These are phyloP conservation scores for Budorcas taxicolor DNA, from an alignment of 2,113 vertebrate species.

Conservation along the genomic window DNA sequence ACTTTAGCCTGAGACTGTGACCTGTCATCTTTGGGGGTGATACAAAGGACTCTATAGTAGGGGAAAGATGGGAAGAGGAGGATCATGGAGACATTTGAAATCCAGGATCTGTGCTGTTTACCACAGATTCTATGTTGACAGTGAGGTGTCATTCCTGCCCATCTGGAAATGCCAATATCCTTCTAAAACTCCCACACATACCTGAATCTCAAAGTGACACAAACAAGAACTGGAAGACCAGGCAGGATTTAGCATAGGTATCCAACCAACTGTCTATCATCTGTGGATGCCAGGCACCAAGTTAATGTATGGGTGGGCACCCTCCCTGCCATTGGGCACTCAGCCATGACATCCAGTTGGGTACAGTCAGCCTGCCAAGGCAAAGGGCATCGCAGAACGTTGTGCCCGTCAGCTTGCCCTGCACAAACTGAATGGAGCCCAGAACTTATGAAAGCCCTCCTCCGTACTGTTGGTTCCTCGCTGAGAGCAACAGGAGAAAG, in stretches of 20 bases:
- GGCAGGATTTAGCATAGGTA: neutral
- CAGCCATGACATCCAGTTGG: conserved; percentile 15
- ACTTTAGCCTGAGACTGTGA: neutral
- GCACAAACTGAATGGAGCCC: neutral
- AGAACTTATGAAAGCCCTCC: neutral
- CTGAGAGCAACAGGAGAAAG: neutral
- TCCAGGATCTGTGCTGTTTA: neutral
- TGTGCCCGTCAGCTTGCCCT: conserved; percentile 4
- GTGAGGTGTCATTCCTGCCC: neutral
- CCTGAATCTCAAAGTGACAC: conserved; percentile 26
- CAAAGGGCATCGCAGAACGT: neutral
- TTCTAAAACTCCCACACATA: neutral
- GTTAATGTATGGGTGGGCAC: neutral
- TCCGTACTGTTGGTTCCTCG: neutral
- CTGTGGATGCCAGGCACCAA: neutral
- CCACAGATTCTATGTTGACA: neutral
- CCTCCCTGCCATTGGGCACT: neutral
- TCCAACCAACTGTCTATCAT: neutral
- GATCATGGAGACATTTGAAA: neutral
- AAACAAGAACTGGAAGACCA: neutral
- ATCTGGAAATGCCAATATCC: neutral
- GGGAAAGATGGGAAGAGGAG: neutral
- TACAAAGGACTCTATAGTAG: neutral
- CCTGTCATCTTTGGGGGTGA: neutral
- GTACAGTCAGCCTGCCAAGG: neutral